Percentiles rank a stretch among this genome's conserved stretches.
These are phyloP conservation scores for Eueides isabella DNA, from an alignment of 1,140 invertebrate species.

Conservation along the genomic window DNA sequence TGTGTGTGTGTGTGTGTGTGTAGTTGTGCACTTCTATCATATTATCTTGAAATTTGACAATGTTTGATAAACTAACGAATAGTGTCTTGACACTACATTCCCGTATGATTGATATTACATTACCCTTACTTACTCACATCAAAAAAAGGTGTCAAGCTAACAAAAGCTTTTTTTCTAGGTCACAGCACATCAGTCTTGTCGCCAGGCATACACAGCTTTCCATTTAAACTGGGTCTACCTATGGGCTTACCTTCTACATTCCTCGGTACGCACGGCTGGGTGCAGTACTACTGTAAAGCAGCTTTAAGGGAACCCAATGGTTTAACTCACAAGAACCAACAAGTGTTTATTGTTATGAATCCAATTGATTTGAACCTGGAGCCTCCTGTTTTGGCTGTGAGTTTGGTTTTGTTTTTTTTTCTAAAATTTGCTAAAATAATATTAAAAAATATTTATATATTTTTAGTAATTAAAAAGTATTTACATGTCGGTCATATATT, in stretches of 20 bases:
- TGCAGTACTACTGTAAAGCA: constrained; percentile 97
- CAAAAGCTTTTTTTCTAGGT: constrained; percentile 76
- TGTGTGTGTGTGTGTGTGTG: no score
- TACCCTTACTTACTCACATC: no score
- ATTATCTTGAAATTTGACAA: no score
- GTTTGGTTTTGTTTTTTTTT: constrained; percentile 52
- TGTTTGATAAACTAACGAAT: no score
- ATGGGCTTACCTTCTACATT: constrained; percentile 96
- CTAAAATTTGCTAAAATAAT: no score
- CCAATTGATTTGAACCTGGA: constrained; percentile 97
- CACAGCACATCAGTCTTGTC: constrained; percentile 93
- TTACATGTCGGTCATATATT: no score
- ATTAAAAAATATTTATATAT: no score
- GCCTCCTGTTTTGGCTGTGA: constrained; percentile 92
- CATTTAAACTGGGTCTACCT: constrained; percentile 95
- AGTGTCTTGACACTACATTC: not conserved
- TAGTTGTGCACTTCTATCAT: no score
- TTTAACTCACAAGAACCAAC: constrained; percentile 96
- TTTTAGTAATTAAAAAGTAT: no score
- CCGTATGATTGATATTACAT: no score
- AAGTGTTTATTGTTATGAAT: constrained; percentile 98
- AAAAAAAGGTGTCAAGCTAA: not conserved
- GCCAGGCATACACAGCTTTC: constrained; percentile 97
- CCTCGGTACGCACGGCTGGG: constrained; percentile 96
- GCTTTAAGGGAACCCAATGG: constrained; percentile 94